Evolutionary conservation across 2,113 vertebrate genomes (phyloP), one percentile per base, ranked within the genome.

Genomic region (Paedocypris sp.): DNA sequence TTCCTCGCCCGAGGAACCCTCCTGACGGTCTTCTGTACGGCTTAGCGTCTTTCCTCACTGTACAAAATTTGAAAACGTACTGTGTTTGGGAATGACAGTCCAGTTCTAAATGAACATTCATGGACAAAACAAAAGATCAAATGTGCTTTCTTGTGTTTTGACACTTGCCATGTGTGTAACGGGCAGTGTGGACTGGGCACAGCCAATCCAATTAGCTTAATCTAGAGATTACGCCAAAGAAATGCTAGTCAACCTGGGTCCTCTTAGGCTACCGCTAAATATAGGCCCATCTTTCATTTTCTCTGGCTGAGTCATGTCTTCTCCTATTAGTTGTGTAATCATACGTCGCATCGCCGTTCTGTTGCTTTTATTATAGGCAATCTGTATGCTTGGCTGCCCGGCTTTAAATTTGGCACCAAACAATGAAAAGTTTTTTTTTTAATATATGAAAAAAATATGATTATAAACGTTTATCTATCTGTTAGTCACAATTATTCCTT

Each of bases 201-300:
- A n/a, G 41, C 43, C 42, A 80, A 84, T 84, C 80, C 74, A 74
- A 80, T 85, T 83, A 81, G 50, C 49, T 52, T 80, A 83, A 82
- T 62, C 75, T 64, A 49, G 54, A 77, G 80, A 83, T 86, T 82
- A 84, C 43, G 58, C 62, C 72, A 76, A 73, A 77, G 74, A 66
- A 73, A 70, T 63, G 48, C 49, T 63, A 64, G 52, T 9, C 52
- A 60, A 43, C 68, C 73, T 66, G 52, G 52, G 64, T 10, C 15
- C 46, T 32, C 62, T 60, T 50, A 60, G 64, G 26, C 33, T 66
- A 57, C 60, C 50, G 31, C 51, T 33, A 2, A 50, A 22, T 74
- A 22, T 31, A 51, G 69, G 72, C 47, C 68, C 47, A 68, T 66
- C 59, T 10, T 9, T 66, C 47, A 60, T 48, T 45, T 10, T 9